Evolutionary conservation across 2,113 vertebrate genomes (phyloP).

Genomic region (Cyprinodon tularosa): DNA sequence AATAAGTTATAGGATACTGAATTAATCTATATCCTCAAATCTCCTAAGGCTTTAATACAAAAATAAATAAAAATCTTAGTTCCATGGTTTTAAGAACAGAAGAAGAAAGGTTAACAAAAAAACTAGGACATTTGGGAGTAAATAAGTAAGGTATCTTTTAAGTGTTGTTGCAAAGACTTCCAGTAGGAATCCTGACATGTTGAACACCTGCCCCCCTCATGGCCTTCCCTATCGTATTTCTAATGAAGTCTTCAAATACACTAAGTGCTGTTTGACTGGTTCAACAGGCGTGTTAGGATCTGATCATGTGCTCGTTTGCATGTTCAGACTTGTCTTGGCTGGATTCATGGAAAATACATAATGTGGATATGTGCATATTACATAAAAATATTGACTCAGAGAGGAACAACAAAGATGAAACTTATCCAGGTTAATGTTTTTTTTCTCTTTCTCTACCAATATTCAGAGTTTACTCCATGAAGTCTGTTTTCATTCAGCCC

Average conservation of each 20-base stretch:
- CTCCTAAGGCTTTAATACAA: background rate
- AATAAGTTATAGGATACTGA: background rate
- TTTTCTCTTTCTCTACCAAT: background rate
- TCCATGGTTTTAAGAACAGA: too few relatives aligned
- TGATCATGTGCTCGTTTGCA: constrained; percentile 1
- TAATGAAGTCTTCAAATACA: constrained; percentile 27
- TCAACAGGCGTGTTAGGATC: constrained; percentile 40
- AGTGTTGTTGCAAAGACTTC: constrained; percentile 4
- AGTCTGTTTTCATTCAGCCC: constrained; percentile 33
- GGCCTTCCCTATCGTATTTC: constrained; percentile 36
- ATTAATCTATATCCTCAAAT: background rate
- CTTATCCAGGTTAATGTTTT: constrained; percentile 11
- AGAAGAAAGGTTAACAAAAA: background rate
- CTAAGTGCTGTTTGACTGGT: constrained; percentile 55
- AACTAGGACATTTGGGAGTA: background rate
- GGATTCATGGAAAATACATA: constrained; percentile 25
- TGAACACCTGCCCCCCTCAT: background rate
- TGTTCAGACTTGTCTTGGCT: constrained; percentile 54
- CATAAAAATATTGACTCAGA: constrained; percentile 10
- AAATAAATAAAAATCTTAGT: too few relatives aligned
- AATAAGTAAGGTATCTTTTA: background rate
- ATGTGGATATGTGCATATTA: constrained; percentile 16
- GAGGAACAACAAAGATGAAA: background rate
- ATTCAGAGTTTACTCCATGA: background rate
- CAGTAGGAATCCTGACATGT: background rate